Base-by-base conservation (phyloP, 2,888 invertebrate genomes). In the Agelastica alni region DNA sequence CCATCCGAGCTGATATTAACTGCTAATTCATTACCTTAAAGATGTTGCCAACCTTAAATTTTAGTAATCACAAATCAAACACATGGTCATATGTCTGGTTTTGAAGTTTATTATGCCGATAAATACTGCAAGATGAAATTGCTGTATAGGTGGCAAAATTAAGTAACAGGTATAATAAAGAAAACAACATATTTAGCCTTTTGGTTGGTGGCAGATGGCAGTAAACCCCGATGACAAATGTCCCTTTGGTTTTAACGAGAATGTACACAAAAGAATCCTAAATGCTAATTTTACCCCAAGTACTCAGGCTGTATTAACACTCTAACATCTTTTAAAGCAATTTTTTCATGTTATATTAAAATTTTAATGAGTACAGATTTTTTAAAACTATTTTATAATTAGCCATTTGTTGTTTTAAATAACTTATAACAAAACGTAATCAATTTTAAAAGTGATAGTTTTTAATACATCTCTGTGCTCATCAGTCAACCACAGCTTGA, bases 41-140 rank as follows among this genome's bases (percentile, higher is more conserved):
- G 12, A 47, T 37, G 37, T 45, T 47, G 47, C 47, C 26, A 37
- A 12, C 9, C 47, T 47, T 36, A 47, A 10, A 47, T 28, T 36
- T 47, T 47, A 47, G 47, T 47, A 36, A 47, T 37, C 47, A 47
- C 37, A 47, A 47, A 47, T 47, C 37, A 47, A 37, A 47, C 14
- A 37, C 42, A 32, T 28, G 37, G 17, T 47, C 45, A 32, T 31
- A 18, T 45, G 45, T 45, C 37, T 26, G 31, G 3, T 14, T 12
- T 14, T 34, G 18, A 46, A 28, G 47, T 28, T 37, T 26, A 47
- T 47, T 16, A 26, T 28, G 13, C 37, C 16, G 28, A 5, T 31
- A 6, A 32, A 32, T 10, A 26, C 26, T 6, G 7, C 9, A 26
- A 26, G 26, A 26, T 9, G 6, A 26, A 26, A 26, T 26, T 26